Base-by-base conservation (phyloP, 1,140 invertebrate genomes). In the Drosophila persimilis region DNA sequence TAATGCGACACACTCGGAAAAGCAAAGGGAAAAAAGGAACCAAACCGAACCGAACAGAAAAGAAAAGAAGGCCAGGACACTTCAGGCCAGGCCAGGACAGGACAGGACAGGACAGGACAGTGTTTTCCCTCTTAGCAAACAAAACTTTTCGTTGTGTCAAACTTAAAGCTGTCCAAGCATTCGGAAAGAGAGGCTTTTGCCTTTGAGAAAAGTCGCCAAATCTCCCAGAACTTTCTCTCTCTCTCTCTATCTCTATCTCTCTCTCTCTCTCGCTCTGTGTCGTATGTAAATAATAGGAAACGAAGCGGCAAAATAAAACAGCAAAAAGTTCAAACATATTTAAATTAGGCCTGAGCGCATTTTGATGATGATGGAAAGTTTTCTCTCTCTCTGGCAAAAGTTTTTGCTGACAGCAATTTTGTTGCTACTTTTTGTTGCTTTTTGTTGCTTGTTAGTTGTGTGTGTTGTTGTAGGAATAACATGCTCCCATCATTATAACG, bases 281-380 rank as follows among this genome's bases (percentile, higher is more conserved):
- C 29, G 45, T 64, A 77, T 77, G 74, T 77, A 74, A 77, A 77
- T 77, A 74, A 70, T 64, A 74, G 63, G 64, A 69, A 64, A 65
- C 43, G 46, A 59, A 24, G 51, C 53, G 61, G 62, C 61, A 67
- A 67, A 29, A 58, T 29, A 46, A 45, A 48, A 26, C 22, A 24
- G 35, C 47, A 60, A 47, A 62, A 77, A 77, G 75, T 77, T 77
- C 72, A 77, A 77, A 77, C 75, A 75, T 73, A 77, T 77, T 77
- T 75, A 77, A 77, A 77, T 77, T 77, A 77, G 72, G 75, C 75
- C 75, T 77, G 72, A 77, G 73, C 75, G 66, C 72, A 77, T 71
- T 77, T 77, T 77, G 73, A 77, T 77, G 75, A 77, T 75, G 72
- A 48, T 75, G 57, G 52, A 71, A 77, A 77, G 46, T 53, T 77